Conservation (phyloP, 2,888 invertebrate species). For the Serripes groenlandicus region DNA sequence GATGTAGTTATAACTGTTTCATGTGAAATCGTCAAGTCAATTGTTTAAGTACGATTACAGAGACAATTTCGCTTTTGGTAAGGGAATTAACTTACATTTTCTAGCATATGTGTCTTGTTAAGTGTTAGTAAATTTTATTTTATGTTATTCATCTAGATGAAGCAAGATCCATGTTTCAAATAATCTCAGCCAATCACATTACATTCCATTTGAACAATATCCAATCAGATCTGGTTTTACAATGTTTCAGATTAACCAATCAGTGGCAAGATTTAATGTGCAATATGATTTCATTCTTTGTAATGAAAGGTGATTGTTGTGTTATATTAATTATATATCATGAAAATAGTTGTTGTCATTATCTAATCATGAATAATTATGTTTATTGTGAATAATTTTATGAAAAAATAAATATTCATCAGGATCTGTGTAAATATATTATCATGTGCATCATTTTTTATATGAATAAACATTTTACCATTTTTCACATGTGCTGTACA, state of each 20-base stretch:
- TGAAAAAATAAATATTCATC: constrained; percentile 13
- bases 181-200: constrained; percentile 27
- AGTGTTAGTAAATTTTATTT: constrained; percentile 26
- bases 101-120: constrained; percentile 14
- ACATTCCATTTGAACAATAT: constrained; percentile 33
- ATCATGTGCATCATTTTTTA: constrained; percentile 24
- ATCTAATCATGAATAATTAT: constrained; percentile 32
- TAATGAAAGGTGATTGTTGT: constrained; percentile 35
- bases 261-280: constrained; percentile 35
- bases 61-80: no score
- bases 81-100: no score
- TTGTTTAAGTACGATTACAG: no score
- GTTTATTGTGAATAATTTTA: constrained; percentile 30
- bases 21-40: no score
- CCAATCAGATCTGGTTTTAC: constrained; percentile 29
- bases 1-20: no score
- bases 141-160: constrained; percentile 11
- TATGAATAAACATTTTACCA: constrained; percentile 18
- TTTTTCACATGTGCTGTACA: neutral
- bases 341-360: constrained; percentile 32
- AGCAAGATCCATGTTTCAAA: constrained; percentile 19
- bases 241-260: constrained; percentile 42
- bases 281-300: constrained; percentile 32
- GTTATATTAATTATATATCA: constrained; percentile 24
- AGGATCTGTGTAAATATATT: constrained; percentile 12